A percentile compares a stretch with the other conserved stretches of the same genome.
Evolutionary conservation across 2,113 vertebrate species (phyloP).

Genomic region (Lontra canadensis): DNA sequence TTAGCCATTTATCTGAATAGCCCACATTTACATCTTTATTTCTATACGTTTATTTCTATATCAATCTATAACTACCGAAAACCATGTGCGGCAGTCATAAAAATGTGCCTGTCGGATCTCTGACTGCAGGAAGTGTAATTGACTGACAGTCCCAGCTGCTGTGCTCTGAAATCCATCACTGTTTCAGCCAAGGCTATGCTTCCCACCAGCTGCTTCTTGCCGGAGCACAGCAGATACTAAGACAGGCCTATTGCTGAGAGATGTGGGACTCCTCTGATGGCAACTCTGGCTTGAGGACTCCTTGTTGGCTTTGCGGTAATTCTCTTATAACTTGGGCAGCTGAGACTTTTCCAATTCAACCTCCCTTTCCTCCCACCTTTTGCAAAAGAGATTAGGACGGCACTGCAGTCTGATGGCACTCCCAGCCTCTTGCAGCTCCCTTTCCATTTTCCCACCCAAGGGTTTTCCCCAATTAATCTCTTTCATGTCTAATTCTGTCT

Average conservation of each 20-base stretch:
- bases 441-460: background rate
- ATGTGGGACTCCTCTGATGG: background rate
- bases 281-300: background rate
- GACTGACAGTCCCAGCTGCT: conserved; percentile 46
- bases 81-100: conserved; percentile 28
- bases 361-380: background rate
- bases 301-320: background rate
- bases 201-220: conserved; percentile 39
- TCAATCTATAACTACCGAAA: conserved; percentile 31
- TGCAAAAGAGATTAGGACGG: background rate
- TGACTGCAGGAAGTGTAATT: conserved; percentile 33
- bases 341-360: background rate
- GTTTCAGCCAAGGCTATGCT: background rate
- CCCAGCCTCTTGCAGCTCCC: background rate
- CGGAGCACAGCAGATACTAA: background rate
- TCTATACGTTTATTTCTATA: conserved; percentile 43
- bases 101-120: conserved; percentile 37
- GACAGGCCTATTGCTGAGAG: background rate
- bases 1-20: conserved; percentile 19
- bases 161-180: conserved; percentile 33
- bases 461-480: background rate
- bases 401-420: background rate
- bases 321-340: background rate
- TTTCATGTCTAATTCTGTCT: background rate
- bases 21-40: conserved; percentile 11